Conservation (phyloP, 2,888 invertebrate species). For the Coelopa pilipes region DNA sequence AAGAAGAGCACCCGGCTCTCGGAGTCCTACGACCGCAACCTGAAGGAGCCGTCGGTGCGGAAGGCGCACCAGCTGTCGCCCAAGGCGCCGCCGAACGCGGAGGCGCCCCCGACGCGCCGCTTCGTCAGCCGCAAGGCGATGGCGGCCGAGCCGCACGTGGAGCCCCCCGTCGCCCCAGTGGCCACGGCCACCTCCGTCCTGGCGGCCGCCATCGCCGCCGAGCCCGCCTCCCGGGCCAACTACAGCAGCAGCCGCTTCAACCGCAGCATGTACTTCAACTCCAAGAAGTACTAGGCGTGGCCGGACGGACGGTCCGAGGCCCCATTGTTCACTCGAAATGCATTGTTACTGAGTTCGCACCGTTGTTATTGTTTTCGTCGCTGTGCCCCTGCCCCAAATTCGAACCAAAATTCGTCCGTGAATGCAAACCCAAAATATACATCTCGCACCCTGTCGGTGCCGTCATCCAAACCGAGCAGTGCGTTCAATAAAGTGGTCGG, state of each 20-base stretch:
- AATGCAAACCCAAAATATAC: too few relatives aligned
- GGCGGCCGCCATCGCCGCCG: neutral
- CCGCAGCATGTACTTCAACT: constrained; percentile 6
- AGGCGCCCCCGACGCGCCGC: neutral
- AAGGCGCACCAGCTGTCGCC: neutral
- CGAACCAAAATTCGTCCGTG: too few relatives aligned
- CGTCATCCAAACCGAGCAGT: too few relatives aligned
- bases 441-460: too few relatives aligned
- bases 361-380: constrained; percentile 10
- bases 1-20: neutral
- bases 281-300: neutral
- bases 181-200: constrained; percentile 4
- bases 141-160: neutral
- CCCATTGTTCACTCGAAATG: neutral
- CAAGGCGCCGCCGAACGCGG: neutral
- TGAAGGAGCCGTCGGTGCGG: constrained; percentile 4
- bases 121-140: neutral
- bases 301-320: neutral
- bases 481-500: too few relatives aligned
- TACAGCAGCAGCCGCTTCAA: constrained; percentile 22
- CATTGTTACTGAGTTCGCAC: neutral
- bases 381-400: neutral
- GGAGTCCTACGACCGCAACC: constrained; percentile 4
- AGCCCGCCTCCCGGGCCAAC: neutral
- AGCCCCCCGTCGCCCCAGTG: neutral